Base-by-base conservation (phyloP, 2,113 vertebrate genomes). In the Lagopus muta region DNA sequence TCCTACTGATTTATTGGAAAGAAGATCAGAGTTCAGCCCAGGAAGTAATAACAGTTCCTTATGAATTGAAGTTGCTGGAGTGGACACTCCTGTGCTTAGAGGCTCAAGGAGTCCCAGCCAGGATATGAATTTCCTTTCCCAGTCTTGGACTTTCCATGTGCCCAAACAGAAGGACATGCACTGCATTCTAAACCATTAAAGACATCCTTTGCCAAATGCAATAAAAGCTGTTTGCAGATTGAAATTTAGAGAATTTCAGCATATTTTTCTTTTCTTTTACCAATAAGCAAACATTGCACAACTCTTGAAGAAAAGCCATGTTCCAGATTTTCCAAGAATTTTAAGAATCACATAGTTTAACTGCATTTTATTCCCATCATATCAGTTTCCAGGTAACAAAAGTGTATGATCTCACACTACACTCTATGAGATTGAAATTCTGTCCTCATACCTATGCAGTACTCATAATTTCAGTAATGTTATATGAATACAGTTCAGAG, bases 231-330 rank as follows among this genome's bases (percentile, higher is more conserved):
- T 79, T 91, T 88, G 72, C 60, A 86, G 38, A 83, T 71, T 64
- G 34, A 93, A 91, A 92, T 62, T 88, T 84, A 61, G 69, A 83
- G 52, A 90, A 90, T 84, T 93, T 94, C 70, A 91, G 57, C 22
- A 65, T 65, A 10, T 54, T 87, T 82, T 32, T 76, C 65, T 84
- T 74, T 30, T 64, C 20, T 89, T 84, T 86, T 60, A 88, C 38
- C 61, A 83, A 47, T 48, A 72, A 65, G 52, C 57, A 95, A 94
- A 94, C 13, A 93, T 86, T 94, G 40, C 40, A 32, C 32, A 83
- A 81, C 25, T 72, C 48, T 54, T 88, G 76, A 81, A 86, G 52
- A 89, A 86, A 75, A 65, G 20, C 5, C 58, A 42, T 22, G 12
- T 81, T 91, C 52, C 43, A 61, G 12, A 78, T 94, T 91, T 88